Base-by-base conservation (phyloP, 2,113 vertebrate species). In the Agelaius phoeniceus region DNA sequence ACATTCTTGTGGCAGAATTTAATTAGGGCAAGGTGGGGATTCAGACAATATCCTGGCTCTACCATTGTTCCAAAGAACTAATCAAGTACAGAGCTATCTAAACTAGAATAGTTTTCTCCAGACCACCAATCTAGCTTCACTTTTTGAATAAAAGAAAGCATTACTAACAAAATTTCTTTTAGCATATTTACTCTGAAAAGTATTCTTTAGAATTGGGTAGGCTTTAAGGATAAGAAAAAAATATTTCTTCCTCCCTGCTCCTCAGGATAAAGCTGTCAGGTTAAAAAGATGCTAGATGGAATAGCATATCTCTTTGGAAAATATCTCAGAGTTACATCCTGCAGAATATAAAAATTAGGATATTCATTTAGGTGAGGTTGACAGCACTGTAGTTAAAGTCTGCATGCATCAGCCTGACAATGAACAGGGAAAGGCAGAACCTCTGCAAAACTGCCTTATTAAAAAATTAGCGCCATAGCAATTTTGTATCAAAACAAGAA, bases 51-150 rank as follows among this genome's bases (percentile, higher is more conserved):
- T 96, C 66, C 91, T 94, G 67, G 84, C 85, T 76, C 66, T 79
- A 88, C 76, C 75, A 95, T 46, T 95, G 72, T 3, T 9, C 89
- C 94, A 97, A 94, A 90, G 51, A 75, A 63, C 37, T 97, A 96
- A 96, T 96, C 91, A 97, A 97, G 75, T 73, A 89, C 95, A 97
- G 91, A 97, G 52, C 69, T 91, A 94, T 92, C 87, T 89, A 91
- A 95, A 76, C 54, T 39, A 94, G 59, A 61, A 78, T 4, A 75
- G 48, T 94, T 93, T 86, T 92, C 84, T 96, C 79, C 7, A 95
- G 93, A 98, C 95, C 96, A 97, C 96, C 96, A 96, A 73, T 91
- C 92, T 92, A 93, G 90, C 52, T 91, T 93, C 88, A 96, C 83
- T 84, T 97, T 96, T 97, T 86, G 59, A 91, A 72, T 72, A 95